Percentiles rank a stretch among this genome's conserved stretches.
Evolutionary conservation across 2,888 invertebrate species (phyloP).

Genomic region (Linnaemya tessellans): DNA sequence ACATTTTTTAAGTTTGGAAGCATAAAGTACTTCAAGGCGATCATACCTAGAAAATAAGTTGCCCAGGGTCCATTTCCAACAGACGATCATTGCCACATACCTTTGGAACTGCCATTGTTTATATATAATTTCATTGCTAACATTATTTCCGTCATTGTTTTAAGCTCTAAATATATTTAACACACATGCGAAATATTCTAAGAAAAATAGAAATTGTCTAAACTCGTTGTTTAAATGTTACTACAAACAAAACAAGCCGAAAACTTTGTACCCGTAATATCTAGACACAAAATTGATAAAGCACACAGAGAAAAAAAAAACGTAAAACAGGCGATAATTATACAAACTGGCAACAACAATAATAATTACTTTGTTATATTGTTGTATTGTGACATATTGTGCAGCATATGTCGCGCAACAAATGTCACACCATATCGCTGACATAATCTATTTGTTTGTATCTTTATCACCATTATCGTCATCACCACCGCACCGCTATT

Average conservation of each 20-base stretch:
- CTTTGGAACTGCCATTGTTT: too few relatives aligned
- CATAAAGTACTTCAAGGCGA: too few relatives aligned
- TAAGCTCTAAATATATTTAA: conserved; percentile 3
- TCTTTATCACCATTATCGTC: conserved; percentile 73
- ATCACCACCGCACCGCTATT: not conserved
- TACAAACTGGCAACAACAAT: conserved; percentile 31
- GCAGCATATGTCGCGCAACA: conserved; percentile 66
- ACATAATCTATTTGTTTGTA: conserved; percentile 77
- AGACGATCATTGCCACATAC: not conserved
- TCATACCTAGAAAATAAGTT: too few relatives aligned
- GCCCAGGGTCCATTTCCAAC: too few relatives aligned
- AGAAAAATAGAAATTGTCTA: conserved; percentile 47
- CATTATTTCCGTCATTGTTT: not conserved
- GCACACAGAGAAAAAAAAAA: conserved; percentile 13
- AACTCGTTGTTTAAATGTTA: conserved; percentile 46
- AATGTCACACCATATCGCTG: conserved; percentile 70
- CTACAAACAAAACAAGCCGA: conserved; percentile 71
- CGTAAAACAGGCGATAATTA: conserved; percentile 55
- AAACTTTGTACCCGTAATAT: conserved; percentile 53
- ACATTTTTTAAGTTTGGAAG: too few relatives aligned
- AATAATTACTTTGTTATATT: conserved; percentile 11
- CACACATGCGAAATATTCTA: conserved; percentile 64
- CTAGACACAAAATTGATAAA: conserved; percentile 61
- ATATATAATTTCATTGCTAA: not conserved
- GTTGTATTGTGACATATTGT: conserved; percentile 52